These are phyloP conservation scores for Pristionchus exspectatus DNA, from an alignment of 2,888 invertebrate species.

Conservation along the genomic window DNA sequence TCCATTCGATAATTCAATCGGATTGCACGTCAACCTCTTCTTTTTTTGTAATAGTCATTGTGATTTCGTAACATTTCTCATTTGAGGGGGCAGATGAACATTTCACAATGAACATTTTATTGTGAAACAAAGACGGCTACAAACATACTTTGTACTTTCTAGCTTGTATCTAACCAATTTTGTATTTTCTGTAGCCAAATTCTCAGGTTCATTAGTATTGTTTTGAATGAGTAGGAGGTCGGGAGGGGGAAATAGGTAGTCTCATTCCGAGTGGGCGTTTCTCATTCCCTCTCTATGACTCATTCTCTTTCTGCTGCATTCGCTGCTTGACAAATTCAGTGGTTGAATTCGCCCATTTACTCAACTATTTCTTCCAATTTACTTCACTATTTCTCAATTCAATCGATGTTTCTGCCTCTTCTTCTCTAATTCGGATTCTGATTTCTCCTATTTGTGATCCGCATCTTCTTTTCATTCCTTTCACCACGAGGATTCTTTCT, in stretches of 20 bases:
- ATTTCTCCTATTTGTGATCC: not conserved
- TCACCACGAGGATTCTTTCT: not conserved
- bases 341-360: not conserved
- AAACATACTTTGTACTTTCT: not conserved
- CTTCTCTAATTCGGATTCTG: too few relatives aligned
- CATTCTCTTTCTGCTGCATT: conserved; percentile 12
- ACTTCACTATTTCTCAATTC: not conserved
- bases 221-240: not conserved
- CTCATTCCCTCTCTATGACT: not conserved
- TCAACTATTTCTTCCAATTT: not conserved
- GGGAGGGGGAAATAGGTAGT: too few relatives aligned
- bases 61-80: not conserved
- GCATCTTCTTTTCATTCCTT: not conserved
- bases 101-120: not conserved
- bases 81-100: not conserved
- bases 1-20: not conserved
- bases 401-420: not conserved
- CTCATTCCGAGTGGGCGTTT: not conserved
- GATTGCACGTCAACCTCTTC: not conserved
- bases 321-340: not conserved
- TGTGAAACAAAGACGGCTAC: not conserved
- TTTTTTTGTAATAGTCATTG: not conserved
- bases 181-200: not conserved
- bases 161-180: not conserved
- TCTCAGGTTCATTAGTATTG: not conserved